phyloP scores from a whole-genome alignment of 1,140 invertebrate species.

The Brachionus manjavacas region DNA sequence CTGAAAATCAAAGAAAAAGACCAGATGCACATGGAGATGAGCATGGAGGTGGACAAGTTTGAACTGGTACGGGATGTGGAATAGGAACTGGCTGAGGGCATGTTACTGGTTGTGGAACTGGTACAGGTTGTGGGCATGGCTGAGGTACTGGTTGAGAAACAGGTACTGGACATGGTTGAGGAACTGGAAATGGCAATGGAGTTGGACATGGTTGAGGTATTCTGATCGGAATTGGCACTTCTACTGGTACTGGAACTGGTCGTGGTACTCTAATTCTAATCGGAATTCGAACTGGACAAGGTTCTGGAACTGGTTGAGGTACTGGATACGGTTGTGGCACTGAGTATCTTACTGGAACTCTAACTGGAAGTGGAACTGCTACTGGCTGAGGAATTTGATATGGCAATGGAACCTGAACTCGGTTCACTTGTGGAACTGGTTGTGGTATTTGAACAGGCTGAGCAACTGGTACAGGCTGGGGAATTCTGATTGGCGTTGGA shows the following conservation, averaged over 20 bases:
- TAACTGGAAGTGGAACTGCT: not conserved
- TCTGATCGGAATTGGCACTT: not conserved
- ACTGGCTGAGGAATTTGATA: not conserved
- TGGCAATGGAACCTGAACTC: not conserved
- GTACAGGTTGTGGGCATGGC: not conserved
- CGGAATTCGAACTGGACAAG: not conserved
- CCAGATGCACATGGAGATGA: not conserved
- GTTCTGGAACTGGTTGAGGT: not conserved
- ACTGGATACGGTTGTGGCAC: conserved; percentile 1
- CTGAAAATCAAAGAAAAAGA: not conserved
- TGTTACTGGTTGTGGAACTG: not conserved
- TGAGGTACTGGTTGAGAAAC: not conserved
- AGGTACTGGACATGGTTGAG: not conserved
- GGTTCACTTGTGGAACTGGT: not conserved
- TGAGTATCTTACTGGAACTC: not conserved
- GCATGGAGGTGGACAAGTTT: not conserved
- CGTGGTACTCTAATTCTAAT: conserved; percentile 19
- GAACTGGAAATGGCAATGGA: not conserved
- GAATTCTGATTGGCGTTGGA: not conserved
- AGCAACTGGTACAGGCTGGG: not conserved
- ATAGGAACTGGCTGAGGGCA: not conserved
- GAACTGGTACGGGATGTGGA: not conserved
- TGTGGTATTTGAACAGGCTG: not conserved
- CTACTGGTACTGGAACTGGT: conserved; percentile 10
- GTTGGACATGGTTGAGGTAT: not conserved